Percentiles rank a stretch among this genome's conserved stretches.
Conservation (phyloP, 2,797 vertebrate species). For the Podarcis siculus region DNA sequence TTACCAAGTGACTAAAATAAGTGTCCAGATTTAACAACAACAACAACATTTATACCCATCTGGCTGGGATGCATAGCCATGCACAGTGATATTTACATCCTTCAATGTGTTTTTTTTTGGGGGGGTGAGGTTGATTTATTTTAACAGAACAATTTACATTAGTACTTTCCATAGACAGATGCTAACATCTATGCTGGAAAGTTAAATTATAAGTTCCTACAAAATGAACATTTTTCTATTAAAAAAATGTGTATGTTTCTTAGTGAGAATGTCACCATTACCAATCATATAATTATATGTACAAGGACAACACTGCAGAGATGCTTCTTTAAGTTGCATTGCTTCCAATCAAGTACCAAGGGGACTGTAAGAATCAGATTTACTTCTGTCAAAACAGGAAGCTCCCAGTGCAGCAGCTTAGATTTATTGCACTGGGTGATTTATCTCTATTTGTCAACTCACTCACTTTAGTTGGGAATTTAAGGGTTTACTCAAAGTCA, state of each 20-base stretch:
- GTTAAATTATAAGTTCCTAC: background rate
- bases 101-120: too few species aligned
- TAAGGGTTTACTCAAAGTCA: background rate
- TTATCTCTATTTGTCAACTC: accelerated
- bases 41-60: too few species aligned
- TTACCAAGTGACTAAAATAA: background rate
- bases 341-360: background rate
- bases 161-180: background rate
- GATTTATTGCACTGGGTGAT: accelerated
- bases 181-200: background rate
- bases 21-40: too few species aligned
- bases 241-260: too few species aligned
- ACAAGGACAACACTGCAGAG: background rate
- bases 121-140: conserved; percentile 1
- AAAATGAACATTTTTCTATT: background rate
- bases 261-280: background rate
- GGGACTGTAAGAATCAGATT: background rate
- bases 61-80: too few species aligned
- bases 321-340: background rate
- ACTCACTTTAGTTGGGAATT: background rate
- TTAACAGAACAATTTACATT: conserved; percentile 9
- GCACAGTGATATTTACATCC: background rate
- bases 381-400: background rate
- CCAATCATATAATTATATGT: too few species aligned
- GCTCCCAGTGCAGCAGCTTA: background rate